Percentiles rank a stretch among this genome's conserved stretches.
phyloP scores from a whole-genome alignment of 1,140 invertebrate species.

The Heliconius melpomene region DNA sequence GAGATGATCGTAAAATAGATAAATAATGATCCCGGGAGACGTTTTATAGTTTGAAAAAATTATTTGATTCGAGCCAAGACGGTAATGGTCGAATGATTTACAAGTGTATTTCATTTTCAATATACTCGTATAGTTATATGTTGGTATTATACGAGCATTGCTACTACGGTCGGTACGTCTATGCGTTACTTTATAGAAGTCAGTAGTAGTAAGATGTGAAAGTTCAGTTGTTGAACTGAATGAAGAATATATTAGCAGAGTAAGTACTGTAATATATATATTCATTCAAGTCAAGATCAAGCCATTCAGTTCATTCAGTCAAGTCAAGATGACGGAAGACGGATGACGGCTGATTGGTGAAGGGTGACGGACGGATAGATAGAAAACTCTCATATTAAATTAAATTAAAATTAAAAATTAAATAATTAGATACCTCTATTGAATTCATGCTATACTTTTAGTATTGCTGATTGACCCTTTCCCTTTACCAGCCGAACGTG shows the following conservation, averaged over 20 bases:
- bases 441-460: too few species aligned
- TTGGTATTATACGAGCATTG: neutral
- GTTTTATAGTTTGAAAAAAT: slow-evolving; percentile 40
- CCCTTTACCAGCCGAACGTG: too few species aligned
- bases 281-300: too few species aligned
- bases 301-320: too few species aligned
- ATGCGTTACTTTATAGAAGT: neutral
- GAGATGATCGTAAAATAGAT: slow-evolving; percentile 60
- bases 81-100: slow-evolving; percentile 24
- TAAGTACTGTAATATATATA: too few species aligned
- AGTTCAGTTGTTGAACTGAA: neutral
- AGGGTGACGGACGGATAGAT: too few species aligned
- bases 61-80: slow-evolving; percentile 31
- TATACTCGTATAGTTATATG: neutral
- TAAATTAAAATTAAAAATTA: too few species aligned
- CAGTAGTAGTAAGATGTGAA: neutral
- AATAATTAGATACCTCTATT: too few species aligned
- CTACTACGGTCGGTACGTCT: neutral
- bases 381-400: too few species aligned
- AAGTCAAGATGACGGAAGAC: too few species aligned
- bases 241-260: neutral
- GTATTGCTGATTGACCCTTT: too few species aligned
- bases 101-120: neutral
- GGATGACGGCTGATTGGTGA: too few species aligned
- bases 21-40: slow-evolving; percentile 53